A percentile compares a stretch with the other conserved stretches of the same genome.
phyloP scores from a whole-genome alignment of 2,797 vertebrate species.

The Danio tinwini region DNA sequence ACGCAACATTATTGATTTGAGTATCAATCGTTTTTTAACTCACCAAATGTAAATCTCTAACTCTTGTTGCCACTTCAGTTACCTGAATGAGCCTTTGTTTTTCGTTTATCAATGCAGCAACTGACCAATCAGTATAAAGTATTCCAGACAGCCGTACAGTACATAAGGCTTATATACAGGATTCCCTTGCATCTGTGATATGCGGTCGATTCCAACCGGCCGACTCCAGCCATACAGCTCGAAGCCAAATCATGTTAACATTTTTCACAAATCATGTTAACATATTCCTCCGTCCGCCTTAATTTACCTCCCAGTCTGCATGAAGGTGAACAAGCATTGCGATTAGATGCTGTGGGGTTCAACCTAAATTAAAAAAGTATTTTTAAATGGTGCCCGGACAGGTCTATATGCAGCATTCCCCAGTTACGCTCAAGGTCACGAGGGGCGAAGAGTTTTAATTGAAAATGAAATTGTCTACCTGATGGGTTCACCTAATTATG shows the following conservation, averaged over 20 bases:
- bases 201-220: slow-evolving; percentile 66
- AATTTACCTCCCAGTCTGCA: slow-evolving; percentile 61
- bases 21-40: too few relatives aligned
- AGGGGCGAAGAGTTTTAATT: slow-evolving; percentile 77
- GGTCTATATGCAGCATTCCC: slow-evolving; percentile 64
- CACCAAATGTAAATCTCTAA: too few relatives aligned
- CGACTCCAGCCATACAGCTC: slow-evolving; percentile 61
- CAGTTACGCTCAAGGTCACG: slow-evolving; percentile 74
- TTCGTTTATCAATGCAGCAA: too few relatives aligned
- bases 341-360: slow-evolving; percentile 68
- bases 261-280: slow-evolving; percentile 76
- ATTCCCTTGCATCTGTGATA: slow-evolving; percentile 61
- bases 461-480: slow-evolving; percentile 81
- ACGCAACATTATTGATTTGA: too few relatives aligned
- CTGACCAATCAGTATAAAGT: background rate
- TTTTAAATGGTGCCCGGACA: slow-evolving; percentile 74
- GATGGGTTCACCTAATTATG: slow-evolving; percentile 84
- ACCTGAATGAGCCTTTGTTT: too few relatives aligned
- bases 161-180: slow-evolving; percentile 12
- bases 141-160: background rate
- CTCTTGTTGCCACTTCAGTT: too few relatives aligned
- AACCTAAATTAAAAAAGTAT: slow-evolving; percentile 73
- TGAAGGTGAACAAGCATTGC: slow-evolving; percentile 65
- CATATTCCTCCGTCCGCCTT: slow-evolving; percentile 66
- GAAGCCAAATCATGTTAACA: slow-evolving; percentile 72